Base-by-base conservation (phyloP, 2,113 vertebrate genomes). In the Typhlomys cinereus region DNA sequence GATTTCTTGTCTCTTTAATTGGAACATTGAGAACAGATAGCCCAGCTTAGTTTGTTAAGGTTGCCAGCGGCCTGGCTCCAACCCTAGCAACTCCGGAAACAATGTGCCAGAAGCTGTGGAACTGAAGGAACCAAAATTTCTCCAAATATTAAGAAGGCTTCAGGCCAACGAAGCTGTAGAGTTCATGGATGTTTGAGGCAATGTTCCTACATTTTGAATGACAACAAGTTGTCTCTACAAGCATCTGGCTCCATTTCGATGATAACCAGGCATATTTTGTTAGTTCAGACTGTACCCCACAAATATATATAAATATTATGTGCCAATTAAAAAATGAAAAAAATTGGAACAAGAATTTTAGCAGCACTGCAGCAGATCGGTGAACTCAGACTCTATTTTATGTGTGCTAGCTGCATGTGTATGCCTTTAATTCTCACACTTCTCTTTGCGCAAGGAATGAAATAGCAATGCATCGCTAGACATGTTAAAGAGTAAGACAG, bases 371-470 rank as follows among this genome's bases (percentile, higher is more conserved):
- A 25, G 36, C 34, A 54, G 39, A 52, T 74, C 59, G 59, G 34
- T 75, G 8, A 70, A 1, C 78, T 67, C 27, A 81, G 57, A 5
- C 0, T 76, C 18, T 81, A 31, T 59, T 89, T 82, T 76, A 41
- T 88, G 34, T 71, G 46, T 48, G 0, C 44, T 81, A 76, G 52
- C 4, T 81, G 1, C 46, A 34, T 59, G 75, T 88, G 25, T 52
- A 36, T 46, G 41, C 78, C 36, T 91, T 44, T 71, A 81, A 85
- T 88, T 92, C n/a, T 76, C 17, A 14, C 17, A 59, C 52, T 27
- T 78, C 62, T 89, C 85, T 80, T 59, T 67, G 54, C 59, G 73
- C 83, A 95, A 54, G 87, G 62, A 67, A 23, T 23, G 36, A 39
- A 70, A 7, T 69, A 90, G 59, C 5, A 48, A n/a, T 85, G 50